These are phyloP conservation scores for Tympanuchus pallidicinctus DNA, from an alignment of 2,113 vertebrate species.

Conservation along the genomic window DNA sequence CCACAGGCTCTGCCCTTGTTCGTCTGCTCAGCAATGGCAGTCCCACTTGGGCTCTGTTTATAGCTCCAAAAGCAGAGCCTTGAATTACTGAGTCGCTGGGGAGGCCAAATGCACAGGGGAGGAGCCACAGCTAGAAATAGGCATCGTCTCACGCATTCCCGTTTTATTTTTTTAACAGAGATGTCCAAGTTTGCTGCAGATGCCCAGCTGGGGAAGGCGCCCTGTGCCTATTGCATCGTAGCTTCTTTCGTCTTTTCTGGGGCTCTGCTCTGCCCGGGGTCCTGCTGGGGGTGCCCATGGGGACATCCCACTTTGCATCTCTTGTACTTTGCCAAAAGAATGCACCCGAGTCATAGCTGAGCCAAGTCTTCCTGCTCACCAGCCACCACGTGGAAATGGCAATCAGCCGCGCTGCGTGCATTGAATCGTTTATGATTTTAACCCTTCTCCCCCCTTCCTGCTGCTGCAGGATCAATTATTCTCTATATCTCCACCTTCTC, in stretches of 20 bases:
- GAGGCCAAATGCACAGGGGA: slow-evolving; percentile 47
- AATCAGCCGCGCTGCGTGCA: not conserved
- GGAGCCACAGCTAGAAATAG: slow-evolving; percentile 41
- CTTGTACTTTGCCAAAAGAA: not conserved
- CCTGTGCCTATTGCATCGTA: too few species aligned
- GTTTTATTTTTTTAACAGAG: not conserved
- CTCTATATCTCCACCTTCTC: not conserved
- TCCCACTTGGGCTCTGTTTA: slow-evolving; percentile 51
- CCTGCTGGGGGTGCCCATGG: not conserved
- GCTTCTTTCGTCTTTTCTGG: too few species aligned
- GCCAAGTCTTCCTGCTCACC: not conserved
- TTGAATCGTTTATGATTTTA: not conserved
- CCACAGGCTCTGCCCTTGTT: not conserved
- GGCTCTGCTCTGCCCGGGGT: not conserved
- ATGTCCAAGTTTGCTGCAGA: not conserved
- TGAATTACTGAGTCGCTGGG: not conserved
- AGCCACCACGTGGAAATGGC: not conserved
- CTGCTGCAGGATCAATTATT: not conserved
- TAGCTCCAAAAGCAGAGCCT: slow-evolving; percentile 14
- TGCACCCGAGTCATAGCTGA: not conserved
- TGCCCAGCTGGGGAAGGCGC: not conserved
- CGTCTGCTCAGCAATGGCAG: not conserved
- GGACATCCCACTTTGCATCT: not conserved
- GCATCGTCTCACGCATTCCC: slow-evolving; percentile 37
- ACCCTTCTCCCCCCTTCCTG: not conserved